Conservation (phyloP, 2,797 vertebrate species). For the Mastacembelus armatus region DNA sequence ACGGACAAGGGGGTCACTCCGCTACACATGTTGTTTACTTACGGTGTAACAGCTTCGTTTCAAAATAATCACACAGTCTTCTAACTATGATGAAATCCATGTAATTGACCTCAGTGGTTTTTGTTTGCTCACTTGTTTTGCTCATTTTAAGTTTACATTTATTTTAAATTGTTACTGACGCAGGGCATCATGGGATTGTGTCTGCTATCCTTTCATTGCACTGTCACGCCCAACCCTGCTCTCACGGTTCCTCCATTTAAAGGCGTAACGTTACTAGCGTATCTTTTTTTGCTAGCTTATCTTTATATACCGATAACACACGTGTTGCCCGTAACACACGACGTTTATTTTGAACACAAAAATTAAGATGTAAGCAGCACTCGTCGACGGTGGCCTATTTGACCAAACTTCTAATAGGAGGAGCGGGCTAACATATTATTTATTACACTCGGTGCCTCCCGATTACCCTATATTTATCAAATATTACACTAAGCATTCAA, state of each 20-base stretch:
- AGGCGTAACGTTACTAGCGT: fast-evolving
- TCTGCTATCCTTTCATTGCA: fast-evolving
- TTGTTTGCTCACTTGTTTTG: fast-evolving
- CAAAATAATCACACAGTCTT: fast-evolving
- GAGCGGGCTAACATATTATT: no score
- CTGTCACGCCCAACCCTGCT: fast-evolving
- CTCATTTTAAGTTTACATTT: neutral
- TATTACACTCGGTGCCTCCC: no score
- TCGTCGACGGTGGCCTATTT: no score
- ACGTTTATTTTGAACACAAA: no score
- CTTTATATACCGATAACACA: no score
- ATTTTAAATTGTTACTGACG: neutral
- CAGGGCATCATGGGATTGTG: slow-evolving; percentile 58
- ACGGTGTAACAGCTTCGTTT: fast-evolving
- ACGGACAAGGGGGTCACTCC: fast-evolving
- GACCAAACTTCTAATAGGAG: no score
- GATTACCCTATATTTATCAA: no score
- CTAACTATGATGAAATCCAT: no score
- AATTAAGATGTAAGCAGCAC: fast-evolving
- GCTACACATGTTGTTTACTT: neutral
- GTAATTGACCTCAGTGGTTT: no score
- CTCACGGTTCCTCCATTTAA: fast-evolving
- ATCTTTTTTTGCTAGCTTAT: neutral
- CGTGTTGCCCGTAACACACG: no score
- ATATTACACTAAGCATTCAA: no score